Evolutionary conservation across 2,888 invertebrate species (phyloP).

Genomic region (Euzetes globulus): DNA sequence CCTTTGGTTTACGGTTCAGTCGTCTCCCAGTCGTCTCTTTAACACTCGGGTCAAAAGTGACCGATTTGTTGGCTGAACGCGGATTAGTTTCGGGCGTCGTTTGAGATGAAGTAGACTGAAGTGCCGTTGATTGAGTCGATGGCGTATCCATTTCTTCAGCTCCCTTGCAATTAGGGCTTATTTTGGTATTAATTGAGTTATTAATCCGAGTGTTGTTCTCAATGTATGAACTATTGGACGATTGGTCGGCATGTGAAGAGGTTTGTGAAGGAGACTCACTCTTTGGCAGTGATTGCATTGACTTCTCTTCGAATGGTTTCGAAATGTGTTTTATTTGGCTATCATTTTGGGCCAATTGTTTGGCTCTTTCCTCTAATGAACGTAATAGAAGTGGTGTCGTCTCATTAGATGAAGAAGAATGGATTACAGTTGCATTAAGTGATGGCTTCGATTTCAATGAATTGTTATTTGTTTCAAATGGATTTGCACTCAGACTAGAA

Average conservation of each 20-base stretch:
- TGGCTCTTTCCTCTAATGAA: not conserved
- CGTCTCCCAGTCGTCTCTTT: constrained; percentile 25
- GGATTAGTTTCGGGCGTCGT: not conserved
- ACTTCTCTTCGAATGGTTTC: not conserved
- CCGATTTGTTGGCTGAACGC: constrained; percentile 29
- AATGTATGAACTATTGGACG: constrained; percentile 21
- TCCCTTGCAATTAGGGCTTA: not conserved
- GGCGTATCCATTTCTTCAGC: not conserved
- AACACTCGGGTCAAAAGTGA: constrained; percentile 37
- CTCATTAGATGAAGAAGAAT: constrained; percentile 30
- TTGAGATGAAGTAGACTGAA: constrained; percentile 11
- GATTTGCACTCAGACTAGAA: constrained; percentile 31
- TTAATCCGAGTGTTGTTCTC: not conserved
- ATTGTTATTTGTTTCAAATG: constrained; percentile 10
- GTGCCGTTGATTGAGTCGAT: constrained; percentile 13
- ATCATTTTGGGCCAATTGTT: not conserved
- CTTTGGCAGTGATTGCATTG: constrained; percentile 18
- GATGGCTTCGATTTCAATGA: not conserved
- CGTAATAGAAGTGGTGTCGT: constrained; percentile 24
- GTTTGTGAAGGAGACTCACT: constrained; percentile 24
- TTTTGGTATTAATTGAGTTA: not conserved
- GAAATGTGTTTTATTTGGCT: not conserved
- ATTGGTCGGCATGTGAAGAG: not conserved
- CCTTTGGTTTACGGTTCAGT: not conserved
- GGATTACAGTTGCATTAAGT: not conserved